These are phyloP conservation scores for Thunnus thynnus DNA, from an alignment of 2,113 vertebrate species.

Conservation along the genomic window DNA sequence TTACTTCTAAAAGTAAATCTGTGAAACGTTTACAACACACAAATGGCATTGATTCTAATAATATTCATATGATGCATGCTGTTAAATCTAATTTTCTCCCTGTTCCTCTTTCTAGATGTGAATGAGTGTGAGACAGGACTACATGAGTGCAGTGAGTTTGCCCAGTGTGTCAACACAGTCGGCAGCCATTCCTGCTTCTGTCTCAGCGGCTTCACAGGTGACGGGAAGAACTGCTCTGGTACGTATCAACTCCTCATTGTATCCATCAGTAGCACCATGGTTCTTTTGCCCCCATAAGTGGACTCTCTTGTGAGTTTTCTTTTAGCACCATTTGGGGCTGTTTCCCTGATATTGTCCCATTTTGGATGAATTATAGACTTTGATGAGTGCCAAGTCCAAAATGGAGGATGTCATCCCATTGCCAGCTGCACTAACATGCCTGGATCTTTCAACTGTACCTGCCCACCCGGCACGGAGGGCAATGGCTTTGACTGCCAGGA, in stretches of 20 bases:
- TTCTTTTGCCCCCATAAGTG: constrained; percentile 39
- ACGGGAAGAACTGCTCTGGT: constrained; percentile 87
- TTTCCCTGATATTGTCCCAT: constrained; percentile 87
- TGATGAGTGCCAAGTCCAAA: constrained; percentile 89
- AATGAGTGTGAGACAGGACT: constrained; percentile 82
- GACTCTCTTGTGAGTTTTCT: constrained; percentile 65
- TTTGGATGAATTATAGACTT: constrained; percentile 92
- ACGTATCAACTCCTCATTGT: constrained; percentile 45
- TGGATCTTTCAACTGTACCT: constrained; percentile 84
- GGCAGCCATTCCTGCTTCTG: constrained; percentile 85
- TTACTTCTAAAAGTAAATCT: not conserved
- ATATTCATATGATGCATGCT: not conserved
- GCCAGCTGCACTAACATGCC: constrained; percentile 84
- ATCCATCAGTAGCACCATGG: not conserved
- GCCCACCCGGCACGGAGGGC: constrained; percentile 81
- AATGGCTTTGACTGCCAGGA: constrained; percentile 85
- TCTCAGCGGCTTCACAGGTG: constrained; percentile 84
- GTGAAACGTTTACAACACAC: not conserved
- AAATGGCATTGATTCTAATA: not conserved
- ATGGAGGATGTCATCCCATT: constrained; percentile 85
- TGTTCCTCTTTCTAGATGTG: constrained; percentile 75
- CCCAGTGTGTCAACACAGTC: constrained; percentile 82
- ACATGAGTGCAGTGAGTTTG: constrained; percentile 83
- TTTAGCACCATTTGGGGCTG: constrained; percentile 69
- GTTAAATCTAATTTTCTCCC: not conserved